These are phyloP conservation scores for Metopia argyrocephala DNA, from an alignment of 2,888 invertebrate genomes.

Conservation along the genomic window DNA sequence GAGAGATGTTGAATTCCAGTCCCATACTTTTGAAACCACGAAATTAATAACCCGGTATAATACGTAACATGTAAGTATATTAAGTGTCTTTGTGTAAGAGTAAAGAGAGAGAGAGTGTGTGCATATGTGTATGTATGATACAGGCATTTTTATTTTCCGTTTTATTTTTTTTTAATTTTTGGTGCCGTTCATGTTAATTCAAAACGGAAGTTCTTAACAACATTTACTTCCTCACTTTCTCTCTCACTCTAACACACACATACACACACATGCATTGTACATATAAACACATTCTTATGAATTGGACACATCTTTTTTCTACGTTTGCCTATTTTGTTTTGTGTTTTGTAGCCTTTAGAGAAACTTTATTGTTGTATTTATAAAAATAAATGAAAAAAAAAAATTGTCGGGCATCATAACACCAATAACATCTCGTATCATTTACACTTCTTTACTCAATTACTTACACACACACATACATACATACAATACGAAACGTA, in stretches of 20 bases:
- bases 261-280: neutral
- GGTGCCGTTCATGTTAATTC: constrained; percentile 30
- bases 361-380: neutral
- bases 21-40: no score
- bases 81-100: neutral
- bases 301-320: constrained; percentile 12
- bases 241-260: neutral
- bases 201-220: constrained; percentile 45
- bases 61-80: neutral
- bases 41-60: no score
- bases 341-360: neutral
- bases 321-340: constrained; percentile 5
- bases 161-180: neutral
- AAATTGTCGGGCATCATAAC: neutral
- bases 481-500: neutral
- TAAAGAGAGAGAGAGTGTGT: neutral
- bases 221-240: constrained; percentile 4
- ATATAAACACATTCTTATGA: neutral
- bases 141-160: neutral
- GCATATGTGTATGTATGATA: no score
- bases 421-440: neutral
- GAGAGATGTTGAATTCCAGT: no score
- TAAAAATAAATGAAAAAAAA: neutral
- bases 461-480: neutral
- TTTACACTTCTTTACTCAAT: neutral